Evolutionary conservation across 2,888 invertebrate genomes (phyloP).

Genomic region (Metalampra italica): DNA sequence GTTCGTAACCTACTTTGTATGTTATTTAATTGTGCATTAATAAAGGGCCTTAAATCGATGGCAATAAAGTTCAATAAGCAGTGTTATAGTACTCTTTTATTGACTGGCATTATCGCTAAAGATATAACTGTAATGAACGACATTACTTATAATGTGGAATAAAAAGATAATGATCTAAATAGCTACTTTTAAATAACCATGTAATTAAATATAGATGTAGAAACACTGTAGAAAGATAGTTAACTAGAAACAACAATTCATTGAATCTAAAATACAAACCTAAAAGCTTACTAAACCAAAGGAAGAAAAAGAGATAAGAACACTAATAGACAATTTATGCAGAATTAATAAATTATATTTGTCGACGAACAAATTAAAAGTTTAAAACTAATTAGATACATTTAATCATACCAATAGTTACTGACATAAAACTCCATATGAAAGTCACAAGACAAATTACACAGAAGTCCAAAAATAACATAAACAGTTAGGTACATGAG

Average conservation of each 20-base stretch:
- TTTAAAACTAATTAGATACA: not conserved
- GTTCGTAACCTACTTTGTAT: slow-evolving; percentile 4
- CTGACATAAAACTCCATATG: not conserved
- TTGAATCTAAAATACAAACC: too few species aligned
- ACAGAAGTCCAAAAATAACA: slow-evolving; percentile 37
- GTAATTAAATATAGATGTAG: too few species aligned
- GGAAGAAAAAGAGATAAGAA: too few species aligned
- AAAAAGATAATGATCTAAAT: not conserved
- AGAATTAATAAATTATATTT: too few species aligned
- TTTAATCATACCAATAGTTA: not conserved
- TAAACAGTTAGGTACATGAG: slow-evolving; percentile 37
- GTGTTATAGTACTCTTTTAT: not conserved
- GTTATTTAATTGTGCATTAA: slow-evolving; percentile 3
- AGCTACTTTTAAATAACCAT: too few species aligned
- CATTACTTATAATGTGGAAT: not conserved
- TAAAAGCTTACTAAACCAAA: not conserved
- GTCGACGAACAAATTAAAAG: too few species aligned
- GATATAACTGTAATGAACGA: not conserved
- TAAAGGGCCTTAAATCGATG: slow-evolving; percentile 5
- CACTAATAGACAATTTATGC: too few species aligned
- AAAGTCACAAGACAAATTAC: slow-evolving; percentile 28
- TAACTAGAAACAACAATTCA: too few species aligned
- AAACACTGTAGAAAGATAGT: too few species aligned
- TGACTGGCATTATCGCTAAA: slow-evolving; percentile 1
- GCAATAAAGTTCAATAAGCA: slow-evolving; percentile 7